These are phyloP conservation scores for Ichneumoninae sp. DNA, from an alignment of 2,888 invertebrate genomes.

Conservation along the genomic window DNA sequence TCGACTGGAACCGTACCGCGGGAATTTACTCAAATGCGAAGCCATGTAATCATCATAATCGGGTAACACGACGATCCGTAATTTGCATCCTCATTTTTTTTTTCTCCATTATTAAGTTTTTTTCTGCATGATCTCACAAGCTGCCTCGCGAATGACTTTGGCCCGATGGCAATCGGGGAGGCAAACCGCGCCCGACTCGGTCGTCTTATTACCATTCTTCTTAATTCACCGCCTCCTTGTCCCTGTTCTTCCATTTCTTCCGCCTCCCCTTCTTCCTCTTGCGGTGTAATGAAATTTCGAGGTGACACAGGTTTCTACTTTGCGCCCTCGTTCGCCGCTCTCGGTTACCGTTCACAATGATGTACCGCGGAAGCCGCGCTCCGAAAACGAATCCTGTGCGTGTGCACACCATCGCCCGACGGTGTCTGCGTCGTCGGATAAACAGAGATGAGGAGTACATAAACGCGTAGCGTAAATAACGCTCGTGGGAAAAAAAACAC, in stretches of 20 bases:
- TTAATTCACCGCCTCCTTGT: conserved; percentile 10
- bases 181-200: conserved; percentile 5
- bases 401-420: not conserved
- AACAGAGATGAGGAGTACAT: conserved; percentile 9
- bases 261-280: conserved; percentile 21
- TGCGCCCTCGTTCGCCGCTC: conserved; percentile 69
- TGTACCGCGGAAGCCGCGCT: conserved; percentile 7
- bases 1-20: conserved; percentile 2
- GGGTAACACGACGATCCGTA: not conserved
- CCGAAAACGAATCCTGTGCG: not conserved
- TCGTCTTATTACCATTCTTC: conserved; percentile 45
- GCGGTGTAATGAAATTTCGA: conserved; percentile 59
- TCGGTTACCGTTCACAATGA: conserved; percentile 16
- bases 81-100: not conserved
- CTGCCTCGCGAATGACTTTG: not conserved
- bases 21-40: not conserved
- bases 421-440: not conserved
- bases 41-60: conserved; percentile 1
- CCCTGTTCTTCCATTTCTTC: conserved; percentile 23
- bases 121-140: conserved; percentile 3
- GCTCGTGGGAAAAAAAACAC: conserved; percentile 66
- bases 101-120: not conserved
- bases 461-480: conserved; percentile 40
- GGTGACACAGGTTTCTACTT: conserved; percentile 72
- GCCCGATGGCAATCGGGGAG: not conserved